Evolutionary conservation across 2,888 invertebrate species (phyloP).

Genomic region (Ischnura elegans): DNA sequence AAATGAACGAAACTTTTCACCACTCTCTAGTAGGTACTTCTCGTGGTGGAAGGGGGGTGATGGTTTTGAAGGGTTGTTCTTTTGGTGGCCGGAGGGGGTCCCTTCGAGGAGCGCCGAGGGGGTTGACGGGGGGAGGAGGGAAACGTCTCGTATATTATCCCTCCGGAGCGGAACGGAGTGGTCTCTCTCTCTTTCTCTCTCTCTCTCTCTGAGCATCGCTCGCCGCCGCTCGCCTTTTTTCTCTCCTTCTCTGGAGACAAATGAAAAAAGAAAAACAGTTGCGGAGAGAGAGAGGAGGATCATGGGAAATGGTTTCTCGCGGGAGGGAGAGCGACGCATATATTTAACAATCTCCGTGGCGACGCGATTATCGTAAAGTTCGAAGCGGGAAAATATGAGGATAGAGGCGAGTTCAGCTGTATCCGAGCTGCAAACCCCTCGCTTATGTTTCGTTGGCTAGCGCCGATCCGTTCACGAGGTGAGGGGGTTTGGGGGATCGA

Average conservation of each 20-base stretch:
- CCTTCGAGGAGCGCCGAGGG: too few species aligned
- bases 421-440: background rate
- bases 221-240: background rate
- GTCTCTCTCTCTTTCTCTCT: slow-evolving; percentile 9
- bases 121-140: too few species aligned
- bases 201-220: slow-evolving; percentile 10
- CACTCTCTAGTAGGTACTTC: too few species aligned
- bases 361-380: background rate
- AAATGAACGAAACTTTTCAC: too few species aligned
- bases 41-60: too few species aligned
- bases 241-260: too few species aligned
- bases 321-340: background rate
- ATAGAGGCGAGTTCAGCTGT: background rate
- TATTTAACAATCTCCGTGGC: slow-evolving; percentile 3
- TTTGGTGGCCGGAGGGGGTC: too few species aligned
- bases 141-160: background rate
- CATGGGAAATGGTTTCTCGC: background rate
- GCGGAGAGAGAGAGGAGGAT: slow-evolving; percentile 2
- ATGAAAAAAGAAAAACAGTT: too few species aligned
- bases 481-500: too few species aligned
- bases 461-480: background rate
- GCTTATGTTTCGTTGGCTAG: background rate
- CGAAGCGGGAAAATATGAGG: background rate
- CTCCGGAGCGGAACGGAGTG: background rate
- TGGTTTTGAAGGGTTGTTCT: too few species aligned